These are phyloP conservation scores for Ariolimax columbianus DNA, from an alignment of 2,888 invertebrate species.

Conservation along the genomic window DNA sequence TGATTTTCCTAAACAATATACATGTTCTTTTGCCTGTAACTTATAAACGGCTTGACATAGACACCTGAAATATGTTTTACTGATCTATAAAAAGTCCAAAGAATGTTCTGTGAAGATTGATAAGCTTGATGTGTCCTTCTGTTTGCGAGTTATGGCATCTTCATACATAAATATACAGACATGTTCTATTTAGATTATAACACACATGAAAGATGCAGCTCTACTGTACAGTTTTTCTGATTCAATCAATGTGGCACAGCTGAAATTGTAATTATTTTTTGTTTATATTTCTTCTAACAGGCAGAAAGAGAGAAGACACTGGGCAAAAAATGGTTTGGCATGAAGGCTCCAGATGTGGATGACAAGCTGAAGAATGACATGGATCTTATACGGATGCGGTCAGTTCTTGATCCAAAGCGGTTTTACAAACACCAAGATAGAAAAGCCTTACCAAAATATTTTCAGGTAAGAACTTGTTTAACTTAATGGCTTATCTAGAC, in stretches of 20 bases:
- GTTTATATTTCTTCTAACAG: slow-evolving; percentile 54
- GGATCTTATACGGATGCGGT: slow-evolving; percentile 93
- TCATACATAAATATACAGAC: too few relatives aligned
- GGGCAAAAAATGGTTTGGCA: slow-evolving; percentile 92
- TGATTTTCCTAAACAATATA: too few relatives aligned
- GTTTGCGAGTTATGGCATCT: too few relatives aligned
- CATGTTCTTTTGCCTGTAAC: too few relatives aligned
- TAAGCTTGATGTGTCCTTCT: too few relatives aligned
- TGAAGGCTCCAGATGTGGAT: slow-evolving; percentile 92
- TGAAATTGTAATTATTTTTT: neutral
- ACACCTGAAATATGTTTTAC: too few relatives aligned
- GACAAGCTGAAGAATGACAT: slow-evolving; percentile 92
- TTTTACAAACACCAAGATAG: slow-evolving; percentile 96
- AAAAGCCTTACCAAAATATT: slow-evolving; percentile 92
- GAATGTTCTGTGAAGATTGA: too few relatives aligned
- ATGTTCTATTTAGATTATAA: too few relatives aligned
- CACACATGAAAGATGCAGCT: too few relatives aligned
- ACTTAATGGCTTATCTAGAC: neutral
- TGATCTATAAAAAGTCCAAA: too few relatives aligned
- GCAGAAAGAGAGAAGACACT: slow-evolving; percentile 87
- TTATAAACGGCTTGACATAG: too few relatives aligned
- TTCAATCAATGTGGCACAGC: neutral
- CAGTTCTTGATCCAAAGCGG: slow-evolving; percentile 92
- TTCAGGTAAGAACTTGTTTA: slow-evolving; percentile 84
- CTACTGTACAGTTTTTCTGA: too few relatives aligned